Percentiles rank a stretch among this genome's conserved stretches.
Evolutionary conservation across 1,140 invertebrate genomes (phyloP).

Genomic region (Polypedilum vanderplanki): DNA sequence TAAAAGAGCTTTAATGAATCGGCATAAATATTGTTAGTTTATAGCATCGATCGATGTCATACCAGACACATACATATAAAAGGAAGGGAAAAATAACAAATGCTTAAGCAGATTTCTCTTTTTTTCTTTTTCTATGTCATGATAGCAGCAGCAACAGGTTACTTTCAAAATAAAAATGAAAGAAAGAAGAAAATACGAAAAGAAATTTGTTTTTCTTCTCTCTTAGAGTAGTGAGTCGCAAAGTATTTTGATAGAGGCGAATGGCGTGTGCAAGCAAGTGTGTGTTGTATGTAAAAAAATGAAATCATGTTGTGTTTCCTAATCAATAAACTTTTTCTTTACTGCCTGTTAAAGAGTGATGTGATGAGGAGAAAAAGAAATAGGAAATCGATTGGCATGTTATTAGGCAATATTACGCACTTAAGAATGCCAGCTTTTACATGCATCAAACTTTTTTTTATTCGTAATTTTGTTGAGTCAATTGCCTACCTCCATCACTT

Average conservation of each 20-base stretch:
- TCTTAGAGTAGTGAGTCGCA: neutral
- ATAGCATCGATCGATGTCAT: neutral
- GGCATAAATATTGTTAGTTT: neutral
- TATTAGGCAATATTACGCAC: conserved; percentile 1
- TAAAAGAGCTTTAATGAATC: neutral
- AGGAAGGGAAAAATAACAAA: no score
- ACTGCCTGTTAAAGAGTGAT: no score
- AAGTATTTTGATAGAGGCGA: neutral
- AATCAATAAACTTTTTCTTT: neutral
- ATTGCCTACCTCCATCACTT: no score
- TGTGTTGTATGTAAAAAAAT: neutral
- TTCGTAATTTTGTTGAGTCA: no score
- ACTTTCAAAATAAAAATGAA: neutral
- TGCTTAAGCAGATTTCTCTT: no score
- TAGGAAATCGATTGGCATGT: conserved; percentile 11
- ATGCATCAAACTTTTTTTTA: no score
- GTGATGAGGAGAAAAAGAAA: neutral
- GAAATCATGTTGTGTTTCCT: neutral
- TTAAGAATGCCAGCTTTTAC: neutral
- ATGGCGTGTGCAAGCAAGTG: neutral
- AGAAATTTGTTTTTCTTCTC: neutral
- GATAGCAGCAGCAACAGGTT: neutral
- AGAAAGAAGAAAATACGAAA: neutral
- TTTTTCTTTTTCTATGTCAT: no score
- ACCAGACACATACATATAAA: neutral